Conservation (phyloP, 1,140 invertebrate species). For the Piezodorus guildinii region DNA sequence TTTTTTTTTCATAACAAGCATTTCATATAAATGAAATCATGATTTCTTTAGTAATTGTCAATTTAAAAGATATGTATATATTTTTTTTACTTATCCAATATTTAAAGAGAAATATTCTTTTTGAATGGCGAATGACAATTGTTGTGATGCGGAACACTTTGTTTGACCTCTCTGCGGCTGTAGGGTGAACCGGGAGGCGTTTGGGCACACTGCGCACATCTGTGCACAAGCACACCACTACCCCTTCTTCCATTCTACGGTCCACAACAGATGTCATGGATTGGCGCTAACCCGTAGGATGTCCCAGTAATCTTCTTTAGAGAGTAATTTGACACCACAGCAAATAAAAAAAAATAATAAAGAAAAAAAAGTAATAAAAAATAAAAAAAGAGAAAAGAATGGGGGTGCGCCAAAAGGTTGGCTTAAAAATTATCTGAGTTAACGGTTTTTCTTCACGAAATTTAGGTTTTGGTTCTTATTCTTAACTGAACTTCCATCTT, state of each 20-base stretch:
- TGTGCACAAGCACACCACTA: constrained; percentile 5
- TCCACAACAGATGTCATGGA: constrained; percentile 13
- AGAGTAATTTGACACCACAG: constrained; percentile 8
- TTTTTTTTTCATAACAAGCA: too few species aligned
- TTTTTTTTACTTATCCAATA: constrained; percentile 1
- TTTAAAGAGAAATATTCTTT: constrained; percentile 14
- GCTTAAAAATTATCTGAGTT: neutral
- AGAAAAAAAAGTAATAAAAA: neutral
- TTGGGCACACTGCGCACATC: neutral
- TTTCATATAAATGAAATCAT: too few species aligned
- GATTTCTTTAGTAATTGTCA: neutral
- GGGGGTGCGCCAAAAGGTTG: constrained; percentile 8
- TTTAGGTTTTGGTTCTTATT: neutral
- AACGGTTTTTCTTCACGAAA: constrained; percentile 2
- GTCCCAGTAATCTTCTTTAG: constrained; percentile 10
- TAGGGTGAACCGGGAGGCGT: constrained; percentile 12
- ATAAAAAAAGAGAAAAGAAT: neutral
- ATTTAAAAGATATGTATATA: neutral
- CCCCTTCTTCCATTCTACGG: constrained; percentile 13
- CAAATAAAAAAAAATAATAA: neutral
- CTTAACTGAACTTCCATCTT: neutral
- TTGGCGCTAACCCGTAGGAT: constrained; percentile 12
- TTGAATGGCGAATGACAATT: constrained; percentile 10
- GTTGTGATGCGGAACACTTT: constrained; percentile 18
- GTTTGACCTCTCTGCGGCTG: constrained; percentile 14